Evolutionary conservation across 2,113 vertebrate species (phyloP).

Genomic region (Pantherophis guttatus): DNA sequence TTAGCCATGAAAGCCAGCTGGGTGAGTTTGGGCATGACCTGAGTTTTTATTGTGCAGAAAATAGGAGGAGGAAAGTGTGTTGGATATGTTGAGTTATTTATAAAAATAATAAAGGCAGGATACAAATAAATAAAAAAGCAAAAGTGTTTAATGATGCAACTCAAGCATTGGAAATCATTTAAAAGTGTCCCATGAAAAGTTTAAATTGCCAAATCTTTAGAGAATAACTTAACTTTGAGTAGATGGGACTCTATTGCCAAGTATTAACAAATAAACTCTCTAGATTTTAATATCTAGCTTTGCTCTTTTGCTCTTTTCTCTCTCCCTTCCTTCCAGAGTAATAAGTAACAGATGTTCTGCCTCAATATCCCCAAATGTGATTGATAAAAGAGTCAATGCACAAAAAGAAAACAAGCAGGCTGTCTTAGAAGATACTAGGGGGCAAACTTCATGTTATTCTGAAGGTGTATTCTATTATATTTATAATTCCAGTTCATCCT

Average conservation of each 20-base stretch:
- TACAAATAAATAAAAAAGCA: too few relatives aligned
- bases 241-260: neutral
- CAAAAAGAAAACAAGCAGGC: neutral
- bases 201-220: neutral
- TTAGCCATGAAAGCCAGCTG: too few relatives aligned
- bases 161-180: neutral
- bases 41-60: too few relatives aligned
- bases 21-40: too few relatives aligned
- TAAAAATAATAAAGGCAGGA: too few relatives aligned
- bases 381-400: neutral
- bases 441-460: neutral
- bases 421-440: neutral
- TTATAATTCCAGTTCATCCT: neutral
- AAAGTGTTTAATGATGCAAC: neutral
- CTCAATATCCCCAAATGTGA: neutral
- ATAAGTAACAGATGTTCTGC: neutral
- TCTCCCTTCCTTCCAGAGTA: neutral
- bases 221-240: neutral
- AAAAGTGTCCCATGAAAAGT: neutral
- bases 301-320: neutral
- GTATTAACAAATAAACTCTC: neutral
- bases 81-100: too few relatives aligned
- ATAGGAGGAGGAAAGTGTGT: too few relatives aligned
- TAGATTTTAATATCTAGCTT: neutral
- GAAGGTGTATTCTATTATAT: neutral